Evolutionary conservation across 2,113 vertebrate genomes (phyloP), one percentile per base, ranked within the genome.

Genomic region (Nothocercus julius): DNA sequence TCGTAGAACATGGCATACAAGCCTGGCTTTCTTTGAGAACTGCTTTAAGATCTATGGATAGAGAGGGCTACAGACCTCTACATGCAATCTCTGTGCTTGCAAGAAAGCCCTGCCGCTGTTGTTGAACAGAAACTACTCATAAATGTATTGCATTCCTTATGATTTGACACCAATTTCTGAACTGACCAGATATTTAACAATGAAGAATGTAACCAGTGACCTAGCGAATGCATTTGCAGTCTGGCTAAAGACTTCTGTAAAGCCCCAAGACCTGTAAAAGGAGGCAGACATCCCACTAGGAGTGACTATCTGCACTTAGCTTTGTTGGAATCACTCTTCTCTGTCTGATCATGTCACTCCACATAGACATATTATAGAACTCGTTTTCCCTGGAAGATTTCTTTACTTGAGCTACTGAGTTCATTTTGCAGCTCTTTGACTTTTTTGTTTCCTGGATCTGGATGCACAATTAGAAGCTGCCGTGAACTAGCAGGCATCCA

Each of bases 401-500:
- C 62, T 38, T 77, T 49, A 86, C 25, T 10, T 62, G 17, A 68
- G 14, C 78, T 59, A 56, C 2, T 1, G 21, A 5, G 14, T n/a
- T 77, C 16, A 74, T 58, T 80, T 66, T 84, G 30, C 27, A 90
- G 18, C 16, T 58, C 21, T 66, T 14, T 51, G 63, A 5, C 17
- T 36, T 36, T 59, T 61, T 51, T 44, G 56, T n/a, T 61, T 51
- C 38, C 61, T n/a, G 5, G 11, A 36, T 54, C 45, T 80, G 36
- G 9, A 38, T 7, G 18, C 7, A 36, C 27, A 49, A 3, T 0
- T 2, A 70, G 24, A 28, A 77, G 47, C 34, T 92, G 64, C 25
- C 44, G 24, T 59, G 64, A 87, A 77, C 0, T 0, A 36, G 40
- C 42, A 87, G 10, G 25, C 1, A 3, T 8, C 58, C 76, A 27